Conservation (phyloP, 2,888 invertebrate species). For the Fabriciana adippe region DNA sequence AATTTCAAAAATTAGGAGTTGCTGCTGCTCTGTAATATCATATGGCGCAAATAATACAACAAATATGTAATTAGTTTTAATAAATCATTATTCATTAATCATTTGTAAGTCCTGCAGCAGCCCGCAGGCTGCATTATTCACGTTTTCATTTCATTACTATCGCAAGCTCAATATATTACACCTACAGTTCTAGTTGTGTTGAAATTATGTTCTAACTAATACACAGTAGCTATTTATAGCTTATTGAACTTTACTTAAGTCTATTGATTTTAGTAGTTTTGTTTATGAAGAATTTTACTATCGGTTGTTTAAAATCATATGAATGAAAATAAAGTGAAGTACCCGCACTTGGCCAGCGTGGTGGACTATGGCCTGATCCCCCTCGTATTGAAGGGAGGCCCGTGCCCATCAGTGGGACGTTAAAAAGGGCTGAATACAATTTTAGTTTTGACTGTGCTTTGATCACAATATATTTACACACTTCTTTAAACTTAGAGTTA, state of each 20-base stretch:
- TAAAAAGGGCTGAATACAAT: no score
- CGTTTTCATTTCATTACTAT: constrained; percentile 15
- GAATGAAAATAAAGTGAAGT: background rate
- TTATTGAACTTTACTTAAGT: constrained; percentile 9
- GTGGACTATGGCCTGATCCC: no score
- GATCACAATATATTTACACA: no score
- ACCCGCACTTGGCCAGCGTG: no score
- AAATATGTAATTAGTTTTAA: constrained; percentile 9
- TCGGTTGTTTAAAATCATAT: background rate
- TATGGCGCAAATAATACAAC: background rate
- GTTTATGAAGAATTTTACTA: background rate
- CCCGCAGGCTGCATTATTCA: constrained; percentile 21
- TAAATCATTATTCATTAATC: constrained; percentile 19
- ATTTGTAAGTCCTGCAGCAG: constrained; percentile 17
- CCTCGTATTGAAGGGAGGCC: no score
- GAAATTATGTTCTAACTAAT: constrained; percentile 5
- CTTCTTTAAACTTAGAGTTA: no score
- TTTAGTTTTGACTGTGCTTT: no score
- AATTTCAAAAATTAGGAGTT: background rate
- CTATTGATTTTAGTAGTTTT: background rate
- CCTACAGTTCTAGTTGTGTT: constrained; percentile 11
- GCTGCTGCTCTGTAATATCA: background rate
- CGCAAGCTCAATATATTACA: constrained; percentile 10
- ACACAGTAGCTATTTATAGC: constrained; percentile 1
- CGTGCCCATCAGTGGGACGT: no score